Percentiles rank a stretch among this genome's conserved stretches.
Conservation (phyloP, 2,797 vertebrate genomes). For the Limosa lapponica region DNA sequence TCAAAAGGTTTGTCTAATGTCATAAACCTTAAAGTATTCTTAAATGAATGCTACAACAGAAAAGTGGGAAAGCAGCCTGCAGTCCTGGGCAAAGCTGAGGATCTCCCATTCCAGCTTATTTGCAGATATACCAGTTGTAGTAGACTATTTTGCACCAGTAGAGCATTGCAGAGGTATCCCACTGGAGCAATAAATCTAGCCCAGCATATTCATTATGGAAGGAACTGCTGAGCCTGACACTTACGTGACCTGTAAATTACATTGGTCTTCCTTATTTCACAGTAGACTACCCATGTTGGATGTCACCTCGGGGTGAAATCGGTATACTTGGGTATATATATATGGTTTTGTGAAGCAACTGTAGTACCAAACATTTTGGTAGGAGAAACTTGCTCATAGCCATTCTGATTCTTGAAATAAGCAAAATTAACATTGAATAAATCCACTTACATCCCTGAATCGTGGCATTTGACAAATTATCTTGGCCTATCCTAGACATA, state of each 20-base stretch:
- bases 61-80: neutral
- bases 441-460: neutral
- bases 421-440: neutral
- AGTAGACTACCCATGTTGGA: constrained; percentile 19
- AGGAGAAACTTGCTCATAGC: neutral
- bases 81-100: neutral
- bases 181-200: constrained; percentile 19
- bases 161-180: neutral
- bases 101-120: neutral
- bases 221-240: constrained; percentile 41
- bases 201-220: neutral
- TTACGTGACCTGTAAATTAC: constrained; percentile 38
- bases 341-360: neutral
- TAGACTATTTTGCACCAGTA: neutral
- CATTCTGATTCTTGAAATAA: neutral
- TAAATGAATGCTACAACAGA: neutral
- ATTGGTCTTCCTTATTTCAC: constrained; percentile 45
- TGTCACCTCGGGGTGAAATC: constrained; percentile 7
- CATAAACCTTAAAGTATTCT: neutral
- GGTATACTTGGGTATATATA: rapidly evolving
- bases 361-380: neutral
- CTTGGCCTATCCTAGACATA: neutral
- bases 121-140: neutral
- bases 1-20: neutral
- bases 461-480: neutral